Evolutionary conservation across 2,113 vertebrate genomes (phyloP).

Genomic region (Rhabdomys dilectus): DNA sequence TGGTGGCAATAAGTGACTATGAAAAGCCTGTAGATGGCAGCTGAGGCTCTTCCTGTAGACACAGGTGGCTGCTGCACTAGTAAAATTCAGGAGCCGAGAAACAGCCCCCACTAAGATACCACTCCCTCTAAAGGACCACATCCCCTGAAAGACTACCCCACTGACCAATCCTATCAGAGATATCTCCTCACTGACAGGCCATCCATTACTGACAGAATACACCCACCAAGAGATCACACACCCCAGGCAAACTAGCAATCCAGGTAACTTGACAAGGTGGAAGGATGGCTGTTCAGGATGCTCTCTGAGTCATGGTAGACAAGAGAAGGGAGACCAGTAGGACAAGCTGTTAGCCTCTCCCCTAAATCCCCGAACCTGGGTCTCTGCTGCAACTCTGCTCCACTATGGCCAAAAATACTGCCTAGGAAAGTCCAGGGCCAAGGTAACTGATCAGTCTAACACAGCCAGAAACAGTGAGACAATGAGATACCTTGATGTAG

Average conservation of each 20-base stretch:
- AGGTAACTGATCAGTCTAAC: not conserved
- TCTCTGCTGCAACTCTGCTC: not conserved
- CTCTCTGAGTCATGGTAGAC: no score
- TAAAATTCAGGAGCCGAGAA: not conserved
- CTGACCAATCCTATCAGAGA: not conserved
- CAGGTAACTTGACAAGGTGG: not conserved
- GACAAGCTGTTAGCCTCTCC: not conserved
- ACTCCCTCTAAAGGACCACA: not conserved
- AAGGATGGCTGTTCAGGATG: not conserved
- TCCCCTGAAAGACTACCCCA: not conserved
- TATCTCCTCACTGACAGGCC: not conserved
- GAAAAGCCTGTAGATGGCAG: not conserved
- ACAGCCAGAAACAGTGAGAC: not conserved
- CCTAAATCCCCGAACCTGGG: not conserved
- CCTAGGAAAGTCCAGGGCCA: not conserved
- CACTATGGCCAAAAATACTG: not conserved
- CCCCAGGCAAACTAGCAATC: not conserved
- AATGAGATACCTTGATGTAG: not conserved
- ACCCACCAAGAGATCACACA: not conserved
- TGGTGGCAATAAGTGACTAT: not conserved
- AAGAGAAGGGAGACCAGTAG: not conserved
- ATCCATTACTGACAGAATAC: not conserved
- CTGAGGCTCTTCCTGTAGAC: not conserved
- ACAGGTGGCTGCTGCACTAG: not conserved
- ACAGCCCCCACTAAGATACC: not conserved